phyloP scores from a whole-genome alignment of 2,113 vertebrate genomes.

The Psittacula cyanocephala region DNA sequence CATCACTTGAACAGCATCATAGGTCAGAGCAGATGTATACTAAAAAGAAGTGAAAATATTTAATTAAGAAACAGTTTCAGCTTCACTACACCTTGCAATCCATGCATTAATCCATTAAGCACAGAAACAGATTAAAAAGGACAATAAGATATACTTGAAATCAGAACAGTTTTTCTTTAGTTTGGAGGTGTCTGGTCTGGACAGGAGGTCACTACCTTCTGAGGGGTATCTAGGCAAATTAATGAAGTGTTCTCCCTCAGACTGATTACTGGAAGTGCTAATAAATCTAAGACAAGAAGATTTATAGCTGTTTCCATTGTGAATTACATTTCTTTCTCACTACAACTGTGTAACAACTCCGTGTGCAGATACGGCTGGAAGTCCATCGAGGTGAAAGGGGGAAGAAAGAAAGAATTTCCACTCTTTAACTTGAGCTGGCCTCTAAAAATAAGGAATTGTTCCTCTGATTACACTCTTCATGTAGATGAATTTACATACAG shows the following conservation, averaged over 20 bases:
- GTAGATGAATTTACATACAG: background rate
- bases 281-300: background rate
- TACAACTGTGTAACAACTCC: background rate
- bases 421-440: background rate
- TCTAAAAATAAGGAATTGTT: background rate
- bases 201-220: background rate
- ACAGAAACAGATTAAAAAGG: background rate
- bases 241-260: background rate
- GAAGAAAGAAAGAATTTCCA: background rate
- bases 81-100: background rate
- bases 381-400: background rate
- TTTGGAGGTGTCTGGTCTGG: background rate
- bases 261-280: background rate
- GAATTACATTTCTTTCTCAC: background rate
- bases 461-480: background rate
- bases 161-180: background rate
- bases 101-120: background rate
- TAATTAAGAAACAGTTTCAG: background rate
- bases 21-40: slow-evolving; percentile 97
- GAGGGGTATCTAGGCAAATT: background rate
- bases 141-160: background rate
- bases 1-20: slow-evolving; percentile 98
- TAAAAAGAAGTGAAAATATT: slow-evolving; percentile 67
- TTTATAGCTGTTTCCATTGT: background rate
- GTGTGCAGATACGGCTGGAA: background rate